Conservation (phyloP, 2,888 invertebrate species). For the Anarsia innoxiella region DNA sequence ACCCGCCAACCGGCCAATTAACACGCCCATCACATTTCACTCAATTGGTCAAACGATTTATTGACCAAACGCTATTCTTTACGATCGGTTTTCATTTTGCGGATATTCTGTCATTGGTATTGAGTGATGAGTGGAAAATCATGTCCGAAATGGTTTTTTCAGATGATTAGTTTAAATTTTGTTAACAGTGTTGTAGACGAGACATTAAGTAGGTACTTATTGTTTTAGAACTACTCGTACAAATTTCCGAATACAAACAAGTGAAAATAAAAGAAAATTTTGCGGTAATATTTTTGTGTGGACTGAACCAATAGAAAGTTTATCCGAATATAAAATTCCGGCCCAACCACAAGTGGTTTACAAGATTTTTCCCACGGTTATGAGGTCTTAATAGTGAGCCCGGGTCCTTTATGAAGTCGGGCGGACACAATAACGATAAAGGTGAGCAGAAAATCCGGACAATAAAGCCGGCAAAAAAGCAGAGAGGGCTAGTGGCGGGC, state of each 20-base stretch:
- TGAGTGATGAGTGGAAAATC: no score
- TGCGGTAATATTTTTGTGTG: no score
- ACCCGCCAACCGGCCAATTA: slow-evolving; percentile 55
- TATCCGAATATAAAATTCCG: slow-evolving; percentile 6
- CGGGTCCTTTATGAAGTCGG: slow-evolving; percentile 67
- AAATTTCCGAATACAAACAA: no score
- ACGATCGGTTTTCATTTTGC: not conserved
- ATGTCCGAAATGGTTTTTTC: no score
- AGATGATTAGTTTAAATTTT: no score
- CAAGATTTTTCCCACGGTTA: slow-evolving; percentile 68
- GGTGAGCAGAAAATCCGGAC: slow-evolving; percentile 73
- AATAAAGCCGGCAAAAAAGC: slow-evolving; percentile 73
- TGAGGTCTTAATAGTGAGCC: slow-evolving; percentile 71
- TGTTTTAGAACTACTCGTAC: no score
- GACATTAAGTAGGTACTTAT: no score
- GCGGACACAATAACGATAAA: slow-evolving; percentile 74
- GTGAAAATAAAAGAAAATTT: no score
- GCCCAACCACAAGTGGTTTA: slow-evolving; percentile 19
- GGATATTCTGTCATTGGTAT: no score
- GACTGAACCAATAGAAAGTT: no score
- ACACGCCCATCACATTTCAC: slow-evolving; percentile 62
- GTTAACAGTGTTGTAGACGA: no score
- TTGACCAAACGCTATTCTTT: slow-evolving; percentile 36
- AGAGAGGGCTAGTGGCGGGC: slow-evolving; percentile 67
- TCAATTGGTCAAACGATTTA: slow-evolving; percentile 60